Base-by-base conservation (phyloP, 1,140 invertebrate genomes). In the Zaprionus africanus region DNA sequence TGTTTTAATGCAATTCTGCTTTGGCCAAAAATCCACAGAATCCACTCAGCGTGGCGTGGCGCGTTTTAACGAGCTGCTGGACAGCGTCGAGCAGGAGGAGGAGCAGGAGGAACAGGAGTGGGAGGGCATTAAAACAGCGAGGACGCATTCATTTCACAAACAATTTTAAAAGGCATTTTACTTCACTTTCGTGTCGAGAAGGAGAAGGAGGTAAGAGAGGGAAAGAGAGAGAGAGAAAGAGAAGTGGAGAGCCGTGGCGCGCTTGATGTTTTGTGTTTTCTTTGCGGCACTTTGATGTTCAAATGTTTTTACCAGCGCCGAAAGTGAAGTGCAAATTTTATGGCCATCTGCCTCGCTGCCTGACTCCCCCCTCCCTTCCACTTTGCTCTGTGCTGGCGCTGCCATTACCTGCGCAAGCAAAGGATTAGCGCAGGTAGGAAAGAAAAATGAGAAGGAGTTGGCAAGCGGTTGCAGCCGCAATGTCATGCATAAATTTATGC, bases 251-350 rank as follows among this genome's bases (percentile, higher is more conserved):
- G 36, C 15, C 41, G 41, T 38, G 36, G 41, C 41, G 9, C 2
- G 41, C 41, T 43, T n/a, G 15, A 46, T 46, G 49, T 64, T 64
- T 38, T 57, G 63, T 31, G 61, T 66, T 19, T 46, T 41, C 31
- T 61, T 46, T 24, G 28, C 26, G 13, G 58, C 81, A 64, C 82
- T 85, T 85, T 84, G 78, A 84, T 81, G 82, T 73, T 59, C 63
- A 83, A 83, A 83, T 83, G 66, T 84, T 84, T 84, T 73, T 54
- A 24, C 26, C 58, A 68, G 58, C 57, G 17, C 19, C 69, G 26
- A 73, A 72, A 76, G 65, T 59, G 41, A n/a, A 66, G 61, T 63
- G 56, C 36, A 69, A 76, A 67, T 73, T 73, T 63, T 31, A 77
- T 57, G 54, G 53, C 51, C 24, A 46, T 15, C 58, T 60, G 38